Base-by-base conservation (phyloP, 2,113 vertebrate species). In the Blennius ocellaris region DNA sequence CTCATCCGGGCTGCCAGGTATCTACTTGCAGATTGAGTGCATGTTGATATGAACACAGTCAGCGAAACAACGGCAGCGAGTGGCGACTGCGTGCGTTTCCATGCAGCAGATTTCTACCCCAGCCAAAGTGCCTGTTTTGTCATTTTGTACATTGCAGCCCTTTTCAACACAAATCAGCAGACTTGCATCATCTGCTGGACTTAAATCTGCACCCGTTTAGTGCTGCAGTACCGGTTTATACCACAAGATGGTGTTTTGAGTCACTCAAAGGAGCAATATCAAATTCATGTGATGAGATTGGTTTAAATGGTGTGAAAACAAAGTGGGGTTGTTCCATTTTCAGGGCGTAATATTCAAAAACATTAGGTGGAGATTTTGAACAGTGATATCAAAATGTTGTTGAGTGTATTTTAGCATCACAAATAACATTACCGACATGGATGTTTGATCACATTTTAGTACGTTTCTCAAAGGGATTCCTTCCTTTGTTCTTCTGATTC, bases 161-260 rank as follows among this genome's bases (percentile, higher is more conserved):
- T 68, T 53, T 30, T 30, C 21, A 30, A 4, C 45, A 11, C 17
- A 54, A 66, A 52, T 75, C 74, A 69, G 60, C 63, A 69, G 52
- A 61, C 47, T 49, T 17, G 8, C 17, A 63, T 67, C 44, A 54
- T 36, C 56, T 67, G 73, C 76, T 56, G 60, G 1, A 16, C 57
- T 56, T 11, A 52, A 43, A 38, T 73, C 17, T 36, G 40, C 62
- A 56, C 21, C 21, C 21, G 21, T 30, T 30, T 30, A 30, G 21
- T 30, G 21, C 4, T 30, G 21, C 21, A 30, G 21, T 30, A 30
- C 21, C 21, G 4, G 21, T 30, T 30, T 30, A 30, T 30, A 30
- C 21, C 21, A 30, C 21, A 30, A 30, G 21, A 30, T 30, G 21
- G 21, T 30, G 21, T 30, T 30, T 30, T 30, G 21, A 30, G 21